Evolutionary conservation across 2,888 invertebrate genomes (phyloP).

Genomic region (Caenorhabditis sulstoni): DNA sequence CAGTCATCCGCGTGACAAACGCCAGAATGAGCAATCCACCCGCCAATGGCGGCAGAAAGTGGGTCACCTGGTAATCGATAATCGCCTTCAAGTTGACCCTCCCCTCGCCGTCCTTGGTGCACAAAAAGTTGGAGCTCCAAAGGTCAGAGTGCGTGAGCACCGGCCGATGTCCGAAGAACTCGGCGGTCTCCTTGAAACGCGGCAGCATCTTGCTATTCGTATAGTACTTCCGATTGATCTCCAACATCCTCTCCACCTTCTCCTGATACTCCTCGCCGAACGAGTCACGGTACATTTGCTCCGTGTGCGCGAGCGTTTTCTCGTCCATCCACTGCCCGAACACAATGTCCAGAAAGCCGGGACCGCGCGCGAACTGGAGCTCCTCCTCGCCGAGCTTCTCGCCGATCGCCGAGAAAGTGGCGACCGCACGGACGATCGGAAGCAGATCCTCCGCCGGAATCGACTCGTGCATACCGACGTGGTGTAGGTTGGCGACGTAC

Average conservation of each 20-base stretch:
- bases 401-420: conserved; percentile 49
- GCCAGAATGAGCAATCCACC: too few species aligned
- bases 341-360: conserved; percentile 32
- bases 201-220: conserved; percentile 18
- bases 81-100: conserved; percentile 34
- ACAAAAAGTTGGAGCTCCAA: conserved; percentile 52
- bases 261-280: conserved; percentile 39
- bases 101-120: conserved; percentile 27
- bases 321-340: conserved; percentile 37
- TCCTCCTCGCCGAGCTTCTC: conserved; percentile 37
- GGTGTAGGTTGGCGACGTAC: conserved; percentile 28
- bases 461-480: conserved; percentile 30
- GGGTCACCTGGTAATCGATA: conserved; percentile 50
- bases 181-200: conserved; percentile 9
- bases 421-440: conserved; percentile 32
- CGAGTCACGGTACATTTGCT: background rate
- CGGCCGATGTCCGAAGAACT: conserved; percentile 34
- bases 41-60: background rate
- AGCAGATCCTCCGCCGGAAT: conserved; percentile 44
- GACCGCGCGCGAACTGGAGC: conserved; percentile 26
- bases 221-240: conserved; percentile 32
- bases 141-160: conserved; percentile 52
- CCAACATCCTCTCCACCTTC: conserved; percentile 34
- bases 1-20: too few species aligned
- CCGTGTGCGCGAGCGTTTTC: background rate